A percentile compares a stretch with the other conserved stretches of the same genome.
phyloP scores from a whole-genome alignment of 1,140 invertebrate species.

The Adelges cooleyi region DNA sequence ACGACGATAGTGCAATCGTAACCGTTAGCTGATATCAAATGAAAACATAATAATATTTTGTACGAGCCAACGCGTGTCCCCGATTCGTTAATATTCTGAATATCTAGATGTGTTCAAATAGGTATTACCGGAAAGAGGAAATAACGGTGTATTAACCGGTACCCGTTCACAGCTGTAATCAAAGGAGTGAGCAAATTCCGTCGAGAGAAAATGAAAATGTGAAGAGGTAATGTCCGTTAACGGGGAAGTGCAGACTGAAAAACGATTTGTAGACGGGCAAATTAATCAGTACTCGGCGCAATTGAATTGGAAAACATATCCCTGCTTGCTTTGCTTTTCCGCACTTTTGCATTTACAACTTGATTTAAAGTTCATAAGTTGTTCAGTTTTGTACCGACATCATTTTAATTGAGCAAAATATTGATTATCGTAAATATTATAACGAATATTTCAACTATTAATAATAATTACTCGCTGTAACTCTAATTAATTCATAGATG shows the following conservation, averaged over 20 bases:
- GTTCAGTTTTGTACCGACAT: slow-evolving; percentile 3
- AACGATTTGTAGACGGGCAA: slow-evolving; percentile 15
- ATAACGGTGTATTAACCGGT: too few species aligned
- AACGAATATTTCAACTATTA: too few species aligned
- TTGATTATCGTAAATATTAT: slow-evolving; percentile 1
- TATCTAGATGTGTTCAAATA: too few species aligned
- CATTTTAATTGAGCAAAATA: background rate
- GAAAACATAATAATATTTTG: too few species aligned
- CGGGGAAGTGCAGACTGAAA: background rate
- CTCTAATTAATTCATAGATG: too few species aligned
- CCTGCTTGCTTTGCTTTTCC: background rate
- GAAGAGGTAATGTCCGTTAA: slow-evolving; percentile 12
- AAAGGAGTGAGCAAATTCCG: background rate
- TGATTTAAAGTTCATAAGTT: slow-evolving; percentile 9
- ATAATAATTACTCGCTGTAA: too few species aligned
- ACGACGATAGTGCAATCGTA: too few species aligned
- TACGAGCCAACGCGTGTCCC: too few species aligned
- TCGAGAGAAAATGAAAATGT: slow-evolving; percentile 1
- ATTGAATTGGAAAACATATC: slow-evolving; percentile 25
- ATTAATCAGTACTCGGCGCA: slow-evolving; percentile 15
- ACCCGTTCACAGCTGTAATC: too few species aligned
- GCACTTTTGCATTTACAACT: background rate
- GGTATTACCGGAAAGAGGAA: too few species aligned
- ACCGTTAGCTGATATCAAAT: too few species aligned
- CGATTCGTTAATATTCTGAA: too few species aligned